Base-by-base conservation (phyloP, 1,140 invertebrate species). In the Coptotermes formosanus region DNA sequence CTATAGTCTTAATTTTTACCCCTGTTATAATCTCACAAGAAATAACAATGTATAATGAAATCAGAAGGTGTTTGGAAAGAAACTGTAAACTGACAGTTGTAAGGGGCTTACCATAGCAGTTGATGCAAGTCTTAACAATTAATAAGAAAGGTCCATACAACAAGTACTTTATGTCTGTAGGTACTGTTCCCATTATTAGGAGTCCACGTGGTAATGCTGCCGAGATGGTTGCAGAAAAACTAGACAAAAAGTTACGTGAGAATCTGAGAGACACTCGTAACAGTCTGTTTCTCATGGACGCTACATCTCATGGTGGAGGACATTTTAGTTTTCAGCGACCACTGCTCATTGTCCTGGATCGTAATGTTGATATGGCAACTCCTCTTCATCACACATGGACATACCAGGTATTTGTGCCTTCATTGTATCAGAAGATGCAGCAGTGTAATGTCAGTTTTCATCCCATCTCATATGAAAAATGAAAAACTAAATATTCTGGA, bases 351-450 rank as follows among this genome's bases (percentile, higher is more conserved):
- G 92, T 99, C 87, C 92, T 99, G 82, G 99, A 99, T 91, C 93
- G 99, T 87, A 98, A 97, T 92, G 93, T 99, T 86, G 99, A 99
- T 91, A 95, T 99, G 93, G 97, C 98, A 1, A 99, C 98, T 30
- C 98, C 98, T 64, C 91, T 99, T 87, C 98, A 99, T 94, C 99
- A 99, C 91, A 99, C 99, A 8, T 99, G 99, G 99, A 99, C 98
- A 2, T 99, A 99, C 91, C 98, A 99, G 64, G 64, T 75, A 64
- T 64, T 64, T 64, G 7, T 64, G 2, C 25, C 19, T 64, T 64
- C 16, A 11, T 48, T 48, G 3, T 12, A 7, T 48, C 48, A 48
- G 48, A 48, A 48, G 11, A 48, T 7, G 11, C 16, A 12, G 48
- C 48, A 48, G 16, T 48, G 48, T 11, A 16, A 7, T 16, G 16